These are phyloP conservation scores for Channa striata DNA, from an alignment of 2,797 vertebrate species.

Conservation along the genomic window DNA sequence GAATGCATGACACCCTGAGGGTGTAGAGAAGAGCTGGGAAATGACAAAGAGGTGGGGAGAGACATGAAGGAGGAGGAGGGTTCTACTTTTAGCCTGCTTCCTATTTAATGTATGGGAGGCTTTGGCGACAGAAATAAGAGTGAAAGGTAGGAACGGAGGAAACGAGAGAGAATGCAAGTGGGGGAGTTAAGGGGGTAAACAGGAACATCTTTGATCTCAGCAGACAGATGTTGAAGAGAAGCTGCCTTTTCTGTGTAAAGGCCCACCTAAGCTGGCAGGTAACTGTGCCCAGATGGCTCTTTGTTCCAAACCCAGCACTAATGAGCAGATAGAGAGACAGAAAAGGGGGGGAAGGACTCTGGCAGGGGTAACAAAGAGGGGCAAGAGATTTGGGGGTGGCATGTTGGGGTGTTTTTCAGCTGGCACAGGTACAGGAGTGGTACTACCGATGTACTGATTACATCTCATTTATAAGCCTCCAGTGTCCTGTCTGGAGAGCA, in stretches of 20 bases:
- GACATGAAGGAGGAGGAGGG: slow-evolving; percentile 63
- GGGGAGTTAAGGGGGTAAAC: slow-evolving; percentile 70
- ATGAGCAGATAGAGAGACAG: slow-evolving; percentile 85
- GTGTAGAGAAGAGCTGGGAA: slow-evolving; percentile 52
- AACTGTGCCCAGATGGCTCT: slow-evolving; percentile 82
- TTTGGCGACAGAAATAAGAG: slow-evolving; percentile 39
- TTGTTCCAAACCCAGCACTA: slow-evolving; percentile 85
- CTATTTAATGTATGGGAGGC: slow-evolving; percentile 56
- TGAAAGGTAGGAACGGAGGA: slow-evolving; percentile 23
- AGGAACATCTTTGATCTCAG: slow-evolving; percentile 77
- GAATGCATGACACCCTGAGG: slow-evolving; percentile 53
- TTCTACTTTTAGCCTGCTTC: slow-evolving; percentile 50
- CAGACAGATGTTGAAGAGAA: slow-evolving; percentile 79
- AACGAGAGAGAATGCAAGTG: slow-evolving; percentile 24
- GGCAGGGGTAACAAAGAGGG: slow-evolving; percentile 54
- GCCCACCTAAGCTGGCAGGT: slow-evolving; percentile 85
- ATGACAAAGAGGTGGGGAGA: slow-evolving; percentile 75
- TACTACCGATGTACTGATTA: slow-evolving; percentile 65
- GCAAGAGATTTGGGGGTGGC: slow-evolving; percentile 35
- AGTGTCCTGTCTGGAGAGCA: slow-evolving; percentile 53
- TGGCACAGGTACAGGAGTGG: slow-evolving; percentile 61
- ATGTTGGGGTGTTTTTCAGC: slow-evolving; percentile 55
- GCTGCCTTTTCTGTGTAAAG: slow-evolving; percentile 78
- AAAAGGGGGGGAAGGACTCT: slow-evolving; percentile 75
- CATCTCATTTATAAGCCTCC: slow-evolving; percentile 63